Conservation (phyloP, 2,888 invertebrate genomes). For the Periphyllus acericola region DNA sequence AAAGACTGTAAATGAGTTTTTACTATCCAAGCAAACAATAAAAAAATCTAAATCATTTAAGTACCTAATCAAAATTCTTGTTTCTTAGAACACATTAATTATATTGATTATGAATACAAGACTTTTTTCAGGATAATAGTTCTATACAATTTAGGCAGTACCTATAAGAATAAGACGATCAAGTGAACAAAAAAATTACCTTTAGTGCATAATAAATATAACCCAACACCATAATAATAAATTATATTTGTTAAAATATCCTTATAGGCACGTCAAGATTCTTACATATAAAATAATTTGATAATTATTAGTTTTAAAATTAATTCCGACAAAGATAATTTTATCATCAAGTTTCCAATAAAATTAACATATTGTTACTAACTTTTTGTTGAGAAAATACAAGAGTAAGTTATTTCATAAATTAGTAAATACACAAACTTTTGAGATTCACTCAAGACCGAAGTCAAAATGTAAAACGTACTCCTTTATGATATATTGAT, state of each 20-base stretch:
- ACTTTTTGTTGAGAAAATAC: neutral
- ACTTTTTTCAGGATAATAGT: too few species aligned
- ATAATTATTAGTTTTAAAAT: constrained; percentile 24
- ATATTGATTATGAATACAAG: too few species aligned
- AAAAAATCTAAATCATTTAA: neutral
- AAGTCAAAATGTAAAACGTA: constrained; percentile 7
- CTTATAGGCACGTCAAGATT: constrained; percentile 1
- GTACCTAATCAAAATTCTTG: too few species aligned
- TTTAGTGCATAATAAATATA: neutral
- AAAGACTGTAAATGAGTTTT: too few species aligned
- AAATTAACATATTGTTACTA: constrained; percentile 33
- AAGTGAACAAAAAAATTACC: neutral
- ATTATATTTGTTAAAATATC: neutral
- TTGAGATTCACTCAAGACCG: neutral
- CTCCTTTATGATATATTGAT: neutral
- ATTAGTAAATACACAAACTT: constrained; percentile 21
- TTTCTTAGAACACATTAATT: too few species aligned
- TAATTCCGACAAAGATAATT: constrained; percentile 1
- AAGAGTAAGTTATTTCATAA: constrained; percentile 16
- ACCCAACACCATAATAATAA: neutral
- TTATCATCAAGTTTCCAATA: neutral
- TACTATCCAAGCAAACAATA: neutral
- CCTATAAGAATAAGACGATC: neutral
- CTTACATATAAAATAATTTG: neutral
- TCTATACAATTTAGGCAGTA: too few species aligned